Evolutionary conservation across 2,888 invertebrate species (phyloP).

Genomic region (Dryobota labecula): DNA sequence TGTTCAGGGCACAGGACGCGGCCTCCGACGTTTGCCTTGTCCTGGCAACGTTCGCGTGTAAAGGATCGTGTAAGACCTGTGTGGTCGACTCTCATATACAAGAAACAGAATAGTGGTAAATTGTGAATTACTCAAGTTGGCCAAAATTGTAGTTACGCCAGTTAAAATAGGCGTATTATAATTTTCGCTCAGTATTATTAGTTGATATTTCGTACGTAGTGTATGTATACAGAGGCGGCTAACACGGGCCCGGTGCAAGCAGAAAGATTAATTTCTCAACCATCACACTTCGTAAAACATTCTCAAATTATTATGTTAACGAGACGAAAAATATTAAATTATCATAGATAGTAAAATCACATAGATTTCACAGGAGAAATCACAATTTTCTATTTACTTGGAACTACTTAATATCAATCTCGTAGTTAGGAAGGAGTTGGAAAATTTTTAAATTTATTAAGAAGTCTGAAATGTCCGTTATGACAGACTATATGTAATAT

Average conservation of each 20-base stretch:
- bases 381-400: conserved; percentile 84
- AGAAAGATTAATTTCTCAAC: conserved; percentile 69
- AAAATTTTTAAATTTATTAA: conserved; percentile 82
- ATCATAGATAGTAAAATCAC: conserved; percentile 77
- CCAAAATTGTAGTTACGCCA: conserved; percentile 87
- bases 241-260: conserved; percentile 83
- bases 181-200: conserved; percentile 88
- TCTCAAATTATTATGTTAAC: conserved; percentile 59
- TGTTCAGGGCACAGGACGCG: conserved; percentile 25
- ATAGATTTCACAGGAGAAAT: conserved; percentile 84
- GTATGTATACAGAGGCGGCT: conserved; percentile 73
- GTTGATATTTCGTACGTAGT: conserved; percentile 78
- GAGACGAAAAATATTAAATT: conserved; percentile 57
- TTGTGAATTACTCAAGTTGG: conserved; percentile 86
- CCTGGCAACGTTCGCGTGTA: conserved; percentile 35
- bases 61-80: conserved; percentile 58
- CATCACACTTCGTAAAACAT: conserved; percentile 69
- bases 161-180: conserved; percentile 81
- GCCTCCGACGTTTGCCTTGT: conserved; percentile 25
- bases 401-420: conserved; percentile 80
- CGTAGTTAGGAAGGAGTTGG: conserved; percentile 87
- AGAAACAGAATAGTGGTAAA: conserved; percentile 68
- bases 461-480: conserved; percentile 86
- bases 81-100: conserved; percentile 66
- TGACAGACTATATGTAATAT: conserved; percentile 84